Evolutionary conservation across 92 coral and sea anemone genomes (phyloP).

Genomic region (Umimayanthus chanpuru): DNA sequence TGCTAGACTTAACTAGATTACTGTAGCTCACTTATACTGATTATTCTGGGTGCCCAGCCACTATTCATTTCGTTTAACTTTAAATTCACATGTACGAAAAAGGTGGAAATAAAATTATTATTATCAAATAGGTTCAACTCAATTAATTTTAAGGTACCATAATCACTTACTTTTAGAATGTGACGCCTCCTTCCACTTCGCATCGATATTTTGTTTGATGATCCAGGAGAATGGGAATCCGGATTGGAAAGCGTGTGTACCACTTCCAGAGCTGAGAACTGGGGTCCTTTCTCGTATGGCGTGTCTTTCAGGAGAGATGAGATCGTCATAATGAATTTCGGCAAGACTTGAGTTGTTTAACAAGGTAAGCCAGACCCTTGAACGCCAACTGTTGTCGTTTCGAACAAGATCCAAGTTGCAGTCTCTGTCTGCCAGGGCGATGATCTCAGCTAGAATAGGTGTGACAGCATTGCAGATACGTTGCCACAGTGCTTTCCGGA

Average conservation of each 20-base stretch:
- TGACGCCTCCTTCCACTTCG: conserved; percentile 46
- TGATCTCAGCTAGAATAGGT: conserved; percentile 73
- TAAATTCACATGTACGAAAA: too few relatives aligned
- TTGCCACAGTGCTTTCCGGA: conserved; percentile 76
- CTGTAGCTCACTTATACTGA: too few relatives aligned
- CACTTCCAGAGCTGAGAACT: conserved; percentile 71
- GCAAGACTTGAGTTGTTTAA: conserved; percentile 48
- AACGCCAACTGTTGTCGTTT: conserved; percentile 47
- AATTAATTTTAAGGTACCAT: too few relatives aligned
- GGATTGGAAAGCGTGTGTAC: conserved; percentile 60
- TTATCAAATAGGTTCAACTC: not conserved
- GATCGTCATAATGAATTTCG: conserved; percentile 49
- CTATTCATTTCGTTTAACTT: too few relatives aligned
- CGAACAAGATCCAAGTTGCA: conserved; percentile 67
- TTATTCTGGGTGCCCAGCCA: too few relatives aligned
- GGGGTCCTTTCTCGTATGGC: conserved; percentile 70
- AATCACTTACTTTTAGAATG: conserved; percentile 53
- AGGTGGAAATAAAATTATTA: too few relatives aligned
- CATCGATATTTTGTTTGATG: conserved; percentile 60
- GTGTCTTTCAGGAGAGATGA: conserved; percentile 65
- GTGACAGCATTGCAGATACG: conserved; percentile 66
- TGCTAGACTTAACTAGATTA: too few relatives aligned
- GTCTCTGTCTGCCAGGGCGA: conserved; percentile 76
- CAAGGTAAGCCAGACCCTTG: conserved; percentile 54
- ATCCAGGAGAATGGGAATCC: conserved; percentile 81